phyloP scores from a whole-genome alignment of 2,797 vertebrate species.

The Bradypodion pumilum region DNA sequence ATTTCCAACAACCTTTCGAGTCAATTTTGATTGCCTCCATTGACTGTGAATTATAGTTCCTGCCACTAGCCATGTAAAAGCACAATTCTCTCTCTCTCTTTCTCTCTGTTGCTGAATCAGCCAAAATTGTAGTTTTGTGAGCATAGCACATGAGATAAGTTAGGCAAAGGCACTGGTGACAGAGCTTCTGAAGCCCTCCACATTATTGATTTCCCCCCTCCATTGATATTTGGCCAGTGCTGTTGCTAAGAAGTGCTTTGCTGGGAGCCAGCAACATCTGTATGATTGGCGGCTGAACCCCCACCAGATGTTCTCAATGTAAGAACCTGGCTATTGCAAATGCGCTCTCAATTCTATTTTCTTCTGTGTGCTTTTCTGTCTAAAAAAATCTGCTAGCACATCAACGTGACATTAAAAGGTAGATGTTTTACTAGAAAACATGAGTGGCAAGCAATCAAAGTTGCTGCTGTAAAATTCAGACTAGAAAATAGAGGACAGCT shows the following conservation, averaged over 20 bases:
- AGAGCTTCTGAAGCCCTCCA: background rate
- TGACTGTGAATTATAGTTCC: constrained; percentile 21
- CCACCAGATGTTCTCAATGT: background rate
- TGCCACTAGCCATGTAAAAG: too few species aligned
- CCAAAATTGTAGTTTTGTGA: background rate
- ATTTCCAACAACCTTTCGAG: background rate
- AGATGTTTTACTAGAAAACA: background rate
- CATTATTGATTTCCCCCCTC: background rate
- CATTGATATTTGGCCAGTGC: background rate
- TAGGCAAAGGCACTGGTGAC: background rate
- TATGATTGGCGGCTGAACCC: background rate
- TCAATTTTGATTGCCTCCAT: constrained; percentile 6
- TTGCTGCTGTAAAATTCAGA: too few species aligned
- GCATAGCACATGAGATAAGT: background rate
- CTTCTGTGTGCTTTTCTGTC: background rate
- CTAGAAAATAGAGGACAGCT: background rate
- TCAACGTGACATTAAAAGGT: background rate
- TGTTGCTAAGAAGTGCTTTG: background rate
- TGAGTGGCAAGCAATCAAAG: too few species aligned
- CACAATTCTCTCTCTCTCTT: background rate
- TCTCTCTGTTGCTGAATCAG: background rate
- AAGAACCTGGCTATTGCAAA: background rate
- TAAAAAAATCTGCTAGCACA: too few species aligned
- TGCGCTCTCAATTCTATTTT: background rate
- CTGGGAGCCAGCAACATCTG: background rate